Percentiles rank a stretch among this genome's conserved stretches.
Conservation (phyloP, 2,797 vertebrate species). For the Lemur catta region DNA sequence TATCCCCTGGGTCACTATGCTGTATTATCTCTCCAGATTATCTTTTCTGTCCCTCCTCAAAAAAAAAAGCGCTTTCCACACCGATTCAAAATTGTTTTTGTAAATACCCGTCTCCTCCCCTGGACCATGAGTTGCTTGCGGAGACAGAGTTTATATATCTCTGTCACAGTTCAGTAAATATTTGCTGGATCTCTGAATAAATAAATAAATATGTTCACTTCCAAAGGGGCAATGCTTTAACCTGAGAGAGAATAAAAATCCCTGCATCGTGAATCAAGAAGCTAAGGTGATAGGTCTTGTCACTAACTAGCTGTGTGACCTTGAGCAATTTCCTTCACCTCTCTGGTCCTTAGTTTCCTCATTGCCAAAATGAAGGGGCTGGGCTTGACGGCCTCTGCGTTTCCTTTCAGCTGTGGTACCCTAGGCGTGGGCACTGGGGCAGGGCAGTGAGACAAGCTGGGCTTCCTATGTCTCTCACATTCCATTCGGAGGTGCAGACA, state of each 20-base stretch:
- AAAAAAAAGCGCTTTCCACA: neutral
- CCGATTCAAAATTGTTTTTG: neutral
- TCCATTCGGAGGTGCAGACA: neutral
- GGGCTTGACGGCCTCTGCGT: neutral
- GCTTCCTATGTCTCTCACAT: neutral
- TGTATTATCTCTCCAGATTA: neutral
- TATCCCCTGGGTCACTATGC: neutral
- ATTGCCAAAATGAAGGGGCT: neutral
- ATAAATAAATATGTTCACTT: neutral
- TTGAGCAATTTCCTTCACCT: neutral
- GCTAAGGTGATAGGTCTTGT: neutral
- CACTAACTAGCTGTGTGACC: neutral
- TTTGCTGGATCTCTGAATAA: constrained; percentile 22
- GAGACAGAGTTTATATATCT: neutral
- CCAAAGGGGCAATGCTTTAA: neutral
- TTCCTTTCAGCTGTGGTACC: neutral
- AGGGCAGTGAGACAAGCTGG: neutral
- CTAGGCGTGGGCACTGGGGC: neutral
- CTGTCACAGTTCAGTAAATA: neutral
- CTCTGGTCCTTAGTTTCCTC: neutral
- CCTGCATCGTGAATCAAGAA: neutral
- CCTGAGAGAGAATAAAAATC: neutral
- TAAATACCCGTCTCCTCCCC: neutral
- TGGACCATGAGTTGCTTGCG: neutral
- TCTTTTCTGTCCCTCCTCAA: neutral